Base-by-base conservation (phyloP, 2,797 vertebrate species). In the Diplodus sargus region DNA sequence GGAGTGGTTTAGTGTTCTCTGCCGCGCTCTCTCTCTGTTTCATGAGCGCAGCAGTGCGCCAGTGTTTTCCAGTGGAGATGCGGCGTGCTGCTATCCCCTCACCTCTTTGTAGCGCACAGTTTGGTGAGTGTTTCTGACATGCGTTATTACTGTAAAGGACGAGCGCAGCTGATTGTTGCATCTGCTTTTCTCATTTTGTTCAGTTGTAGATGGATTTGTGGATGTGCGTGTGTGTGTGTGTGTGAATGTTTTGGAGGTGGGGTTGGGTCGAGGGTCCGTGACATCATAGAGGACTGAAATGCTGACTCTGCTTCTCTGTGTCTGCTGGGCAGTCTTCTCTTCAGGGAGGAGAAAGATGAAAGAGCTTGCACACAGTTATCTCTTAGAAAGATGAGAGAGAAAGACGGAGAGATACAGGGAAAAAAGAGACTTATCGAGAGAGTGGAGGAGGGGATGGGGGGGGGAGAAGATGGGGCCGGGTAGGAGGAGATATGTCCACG, bases 261-360 rank as follows among this genome's bases (percentile, higher is more conserved):
- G 13, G 70, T 53, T 86, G 87, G 79, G 74, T 77, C 78, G 69
- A 88, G 80, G 78, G 79, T 83, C 82, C 70, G 87, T 95, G 94
- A 95, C 95, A 94, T 96, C 94, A 95, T 89, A 85, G 72, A 82
- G 91, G 78, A 76, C 81, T 88, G 83, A 92, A 93, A 85, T 90
- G 95, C 95, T 96, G 96, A 95, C 92, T 94, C 91, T 89, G 94
- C 93, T 92, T 90, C 91, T 90, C 89, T 87, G 82, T 84, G 82
- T 89, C 79, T 83, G 88, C 89, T 87, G 90, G 92, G 79, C 90
- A 92, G 91, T 90, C 87, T 92, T 94, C 84, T 93, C 92, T 91
- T 88, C 62, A 76, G 88, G 89, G 87, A 89, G 75, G 83, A 90
- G 86, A 87, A 86, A 83, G 85, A 92, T 92, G 87, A 91, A 93